Evolutionary conservation across 2,797 vertebrate species (phyloP).

Genomic region (Phylloscopus collybita): DNA sequence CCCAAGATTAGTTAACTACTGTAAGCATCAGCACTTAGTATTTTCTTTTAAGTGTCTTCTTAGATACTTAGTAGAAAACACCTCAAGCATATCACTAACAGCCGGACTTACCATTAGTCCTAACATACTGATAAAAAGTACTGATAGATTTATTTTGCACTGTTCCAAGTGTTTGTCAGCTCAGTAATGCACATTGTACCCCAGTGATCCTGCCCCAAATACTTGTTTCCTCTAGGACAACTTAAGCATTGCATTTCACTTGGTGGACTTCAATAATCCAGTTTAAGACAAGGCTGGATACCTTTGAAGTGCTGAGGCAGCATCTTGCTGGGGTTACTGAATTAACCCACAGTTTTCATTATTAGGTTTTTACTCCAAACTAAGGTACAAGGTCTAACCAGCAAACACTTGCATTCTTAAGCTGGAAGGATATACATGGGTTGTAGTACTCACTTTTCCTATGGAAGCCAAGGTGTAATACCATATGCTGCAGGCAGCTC

Average conservation of each 20-base stretch:
- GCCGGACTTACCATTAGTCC: not conserved
- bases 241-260: not conserved
- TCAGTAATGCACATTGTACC: not conserved
- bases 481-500: not conserved
- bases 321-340: not conserved
- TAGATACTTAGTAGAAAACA: not conserved
- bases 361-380: not conserved
- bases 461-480: not conserved
- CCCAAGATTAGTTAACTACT: not conserved
- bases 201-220: not conserved
- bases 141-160: not conserved
- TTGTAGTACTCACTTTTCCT: not conserved
- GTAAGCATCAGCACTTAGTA: not conserved
- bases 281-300: not conserved
- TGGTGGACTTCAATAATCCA: not conserved
- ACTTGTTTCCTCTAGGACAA: not conserved
- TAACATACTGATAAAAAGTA: not conserved
- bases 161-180: not conserved
- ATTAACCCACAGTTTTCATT: not conserved
- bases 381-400: not conserved
- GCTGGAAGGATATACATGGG: fast-evolving
- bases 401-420: not conserved
- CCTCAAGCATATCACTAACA: not conserved
- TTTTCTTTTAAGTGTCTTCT: not conserved
- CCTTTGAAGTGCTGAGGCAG: not conserved